Evolutionary conservation across 2,888 invertebrate species (phyloP).

Genomic region (Celastrina argiolus): DNA sequence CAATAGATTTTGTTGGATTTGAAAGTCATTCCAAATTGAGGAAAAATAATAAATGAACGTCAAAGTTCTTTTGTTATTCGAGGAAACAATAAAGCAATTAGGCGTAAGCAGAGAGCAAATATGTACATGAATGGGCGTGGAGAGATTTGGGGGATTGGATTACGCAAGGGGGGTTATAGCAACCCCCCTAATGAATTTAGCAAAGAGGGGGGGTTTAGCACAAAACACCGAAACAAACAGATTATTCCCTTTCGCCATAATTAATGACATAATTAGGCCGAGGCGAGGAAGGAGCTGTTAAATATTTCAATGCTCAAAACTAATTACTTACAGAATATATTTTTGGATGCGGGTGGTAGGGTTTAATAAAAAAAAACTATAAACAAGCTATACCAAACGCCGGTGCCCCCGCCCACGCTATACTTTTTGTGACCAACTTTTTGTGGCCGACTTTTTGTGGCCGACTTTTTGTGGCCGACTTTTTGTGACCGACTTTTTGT

Average conservation of each 20-base stretch:
- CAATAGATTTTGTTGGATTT: not conserved
- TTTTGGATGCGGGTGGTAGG: not conserved
- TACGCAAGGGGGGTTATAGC: not conserved
- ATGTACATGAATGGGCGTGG: not conserved
- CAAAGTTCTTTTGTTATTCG: not conserved
- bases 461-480: too few species aligned
- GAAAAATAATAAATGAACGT: slow-evolving; percentile 1
- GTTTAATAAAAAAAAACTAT: too few species aligned
- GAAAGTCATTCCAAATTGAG: not conserved
- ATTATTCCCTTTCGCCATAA: slow-evolving; percentile 5
- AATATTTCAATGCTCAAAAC: slow-evolving; percentile 13
- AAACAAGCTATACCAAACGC: too few species aligned
- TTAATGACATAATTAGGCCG: slow-evolving; percentile 16
- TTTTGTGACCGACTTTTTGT: too few species aligned
- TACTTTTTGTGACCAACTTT: too few species aligned
- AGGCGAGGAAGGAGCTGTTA: not conserved
- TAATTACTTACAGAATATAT: not conserved
- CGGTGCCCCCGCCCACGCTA: too few species aligned
- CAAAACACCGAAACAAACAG: slow-evolving; percentile 13
- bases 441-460: too few species aligned
- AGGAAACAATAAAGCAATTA: slow-evolving; percentile 16
- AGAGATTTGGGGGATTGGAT: not conserved
- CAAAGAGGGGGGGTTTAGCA: not conserved
- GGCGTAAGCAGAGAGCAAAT: not conserved
- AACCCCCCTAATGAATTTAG: too few species aligned